Evolutionary conservation across 2,113 vertebrate genomes (phyloP), one percentile per base, ranked within the genome.

Genomic region (Axis porcinus): DNA sequence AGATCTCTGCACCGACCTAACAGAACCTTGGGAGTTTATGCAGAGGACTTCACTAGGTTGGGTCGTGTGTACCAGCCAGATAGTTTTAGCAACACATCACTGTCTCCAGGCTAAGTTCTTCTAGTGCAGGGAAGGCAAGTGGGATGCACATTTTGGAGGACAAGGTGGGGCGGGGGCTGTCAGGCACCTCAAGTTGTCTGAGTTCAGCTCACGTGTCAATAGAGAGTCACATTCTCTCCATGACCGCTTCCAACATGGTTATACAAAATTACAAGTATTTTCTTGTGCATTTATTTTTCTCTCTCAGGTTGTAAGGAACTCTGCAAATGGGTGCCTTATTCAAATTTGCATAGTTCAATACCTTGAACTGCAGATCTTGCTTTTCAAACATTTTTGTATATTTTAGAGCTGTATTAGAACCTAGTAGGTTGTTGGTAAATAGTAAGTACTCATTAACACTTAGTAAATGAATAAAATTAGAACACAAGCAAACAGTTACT

Each of bases 151-250:
- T n/a, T 45, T 2, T 7, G 62, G 52, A 84, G 60, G 81, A 70
- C 36, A 9, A 52, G 67, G 21, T 40, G 3, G 36, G 21, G 10
- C 2, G 1, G 67, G 19, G 40, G 6, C 70, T 43, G 12, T 76
- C 40, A 85, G 36, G 30, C 21, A 23, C 50, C 36, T 40, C 55
- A 27, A 54, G 23, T 23, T 84, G 47, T 27, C 40, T 85, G 62
- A 1, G 16, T 52, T 27, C 16, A 36, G 6, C 45, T 40, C 11
- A 40, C 0, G 0, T 7, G 40, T 74, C 52, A 21, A n/a, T 7
- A 43, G 21, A 33, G 3, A 33, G n/a, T 93, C 21, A n/a, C 21
- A 36, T 17, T 5, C 40, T 47, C 45, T 74, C 15, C n/a, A 70
- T n/a, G 50, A 55, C 14, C 81, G 55, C 76, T 45, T 82, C 36